Conservation (phyloP, 2,888 invertebrate species). For the Tenodera sinensis region DNA sequence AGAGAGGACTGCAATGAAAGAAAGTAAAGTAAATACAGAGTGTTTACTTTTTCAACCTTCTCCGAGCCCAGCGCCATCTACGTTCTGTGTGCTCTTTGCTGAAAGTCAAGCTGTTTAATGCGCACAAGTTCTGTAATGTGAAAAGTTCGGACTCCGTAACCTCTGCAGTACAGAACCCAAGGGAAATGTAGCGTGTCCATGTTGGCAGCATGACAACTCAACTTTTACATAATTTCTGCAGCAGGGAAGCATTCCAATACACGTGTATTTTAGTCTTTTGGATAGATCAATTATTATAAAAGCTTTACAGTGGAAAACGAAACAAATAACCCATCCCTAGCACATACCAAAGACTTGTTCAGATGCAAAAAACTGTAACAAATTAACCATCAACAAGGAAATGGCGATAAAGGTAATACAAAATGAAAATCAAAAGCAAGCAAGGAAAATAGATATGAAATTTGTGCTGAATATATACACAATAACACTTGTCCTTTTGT, state of each 20-base stretch:
- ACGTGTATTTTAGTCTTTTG: background rate
- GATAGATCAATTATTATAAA: background rate
- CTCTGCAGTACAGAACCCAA: background rate
- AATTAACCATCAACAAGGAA: too few species aligned
- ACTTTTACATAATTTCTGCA: background rate
- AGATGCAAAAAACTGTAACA: too few species aligned
- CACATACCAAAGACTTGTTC: too few species aligned
- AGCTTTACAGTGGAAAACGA: background rate
- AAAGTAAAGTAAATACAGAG: background rate
- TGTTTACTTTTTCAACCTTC: background rate
- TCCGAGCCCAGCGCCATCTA: background rate
- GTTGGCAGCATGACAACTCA: background rate
- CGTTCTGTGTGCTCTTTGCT: background rate
- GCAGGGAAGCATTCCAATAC: background rate
- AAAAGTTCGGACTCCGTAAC: background rate
- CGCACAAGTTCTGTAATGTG: background rate
- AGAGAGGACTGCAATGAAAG: background rate
- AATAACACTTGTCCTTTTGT: too few species aligned
- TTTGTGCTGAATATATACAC: too few species aligned
- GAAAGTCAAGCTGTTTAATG: background rate
- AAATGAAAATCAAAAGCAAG: too few species aligned
- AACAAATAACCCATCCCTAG: too few species aligned
- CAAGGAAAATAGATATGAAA: too few species aligned
- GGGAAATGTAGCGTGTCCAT: background rate
- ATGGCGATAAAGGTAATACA: too few species aligned